Evolutionary conservation across 2,113 vertebrate species (phyloP), one percentile per base, ranked within the genome.

Genomic region (Stictonetta naevosa): DNA sequence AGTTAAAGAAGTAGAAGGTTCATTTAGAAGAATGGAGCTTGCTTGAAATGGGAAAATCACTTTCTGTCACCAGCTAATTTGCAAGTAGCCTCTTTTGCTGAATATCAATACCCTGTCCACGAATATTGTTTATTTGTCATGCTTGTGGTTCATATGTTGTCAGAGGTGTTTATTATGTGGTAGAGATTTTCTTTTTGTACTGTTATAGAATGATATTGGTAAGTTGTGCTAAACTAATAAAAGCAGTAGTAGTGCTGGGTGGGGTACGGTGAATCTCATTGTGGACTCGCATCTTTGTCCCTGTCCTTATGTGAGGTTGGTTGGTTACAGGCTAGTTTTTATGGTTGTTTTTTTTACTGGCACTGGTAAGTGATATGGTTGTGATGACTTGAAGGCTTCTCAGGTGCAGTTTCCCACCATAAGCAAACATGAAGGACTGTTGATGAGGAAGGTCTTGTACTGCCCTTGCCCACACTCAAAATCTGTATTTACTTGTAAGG

Each of bases 131-230:
- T 63, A 71, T 75, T 62, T 91, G 62, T 73, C 40, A 44, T 15
- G 6, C 17, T 55, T 67, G 29, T 0, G 2, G 36, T 21, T 83
- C 21, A 1, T 55, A 5, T 11, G 36, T 69, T 83, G 48, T 62
- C n/a, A 76, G 64, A 66, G 3, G 14, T 31, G 36, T 31, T 92
- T 13, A 40, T n/a, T 42, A 11, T 4, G 1, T 28, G 19, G 14
- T 20, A 48, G 69, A 84, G 46, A 13, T 34, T 74, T 77, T 1
- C 18, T 22, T 82, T 68, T 19, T n/a, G 11, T 53, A 11, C 36
- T 23, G 0, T 34, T 40, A 16, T 16, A 15, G 25, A 17, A 4
- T 6, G 18, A 6, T 42, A 4, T 48, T 60, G 20, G 7, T 53
- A 40, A 60, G 28, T 18, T 25, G 12, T 67, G 56, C 52, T 84